Base-by-base conservation (phyloP, 2,797 vertebrate species). In the Oreochromis grahami region DNA sequence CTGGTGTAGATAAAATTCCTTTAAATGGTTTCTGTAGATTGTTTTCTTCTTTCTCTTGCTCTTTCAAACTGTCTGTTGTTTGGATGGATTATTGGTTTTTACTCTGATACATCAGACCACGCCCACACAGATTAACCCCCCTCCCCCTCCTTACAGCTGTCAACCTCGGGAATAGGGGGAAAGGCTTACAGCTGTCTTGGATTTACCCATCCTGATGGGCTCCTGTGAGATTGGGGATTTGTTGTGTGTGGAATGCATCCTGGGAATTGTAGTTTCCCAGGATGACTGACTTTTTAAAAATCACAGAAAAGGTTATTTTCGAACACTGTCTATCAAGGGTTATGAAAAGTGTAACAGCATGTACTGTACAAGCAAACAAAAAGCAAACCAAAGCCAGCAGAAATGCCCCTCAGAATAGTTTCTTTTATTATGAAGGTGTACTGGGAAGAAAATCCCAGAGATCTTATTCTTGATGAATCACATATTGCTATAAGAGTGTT, bases 11-110 rank as follows among this genome's bases (percentile, higher is more conserved):
- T 9, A 32, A 12, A 50, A 17, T 2, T 72, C 55, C 45, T 48
- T 19, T 17, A 21, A 77, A 15, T 26, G 15, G 2, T 11, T 7
- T 14, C 9, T 79, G 19, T 4, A 4, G 52, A 6, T 83, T 56
- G 53, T 60, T 10, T 53, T 63, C 34, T 5, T 65, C 8, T 45
- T 2, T 56, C 17, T 15, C 12, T 26, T 8, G 41, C 19, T 74
- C 9, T 80, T 17, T 74, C 4, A 7, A 74, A 32, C 43, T 2
- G 19, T 45, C 81, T 86, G 83, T 80, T 86, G 86, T 87, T 77
- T 51, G 12, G 79, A 51, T 78, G 88, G 91, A 93, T 92, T 93
- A 92, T 82, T 81, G 89, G 38, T 86, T 84, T 89, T 84, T 78
- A 85, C 82, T 84, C 50, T 12, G 85, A 76, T 80, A 77, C 79